A percentile compares a stretch with the other conserved stretches of the same genome.
These are phyloP conservation scores for Prosopocoilus inquinatus DNA, from an alignment of 2,888 invertebrate species.

Conservation along the genomic window DNA sequence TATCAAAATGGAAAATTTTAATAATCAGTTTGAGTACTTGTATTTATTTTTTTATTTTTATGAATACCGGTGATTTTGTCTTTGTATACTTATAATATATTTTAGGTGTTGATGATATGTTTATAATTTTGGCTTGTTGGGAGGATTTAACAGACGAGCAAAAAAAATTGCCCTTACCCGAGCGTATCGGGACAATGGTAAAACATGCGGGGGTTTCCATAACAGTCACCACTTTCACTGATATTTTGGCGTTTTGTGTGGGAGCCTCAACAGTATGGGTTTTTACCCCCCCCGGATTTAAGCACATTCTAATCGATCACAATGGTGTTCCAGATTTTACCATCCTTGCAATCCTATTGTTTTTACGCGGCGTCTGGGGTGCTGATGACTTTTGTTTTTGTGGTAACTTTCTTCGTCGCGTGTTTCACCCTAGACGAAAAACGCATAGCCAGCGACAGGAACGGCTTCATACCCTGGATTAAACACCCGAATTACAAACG, in stretches of 20 bases:
- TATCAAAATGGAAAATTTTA: too few species aligned
- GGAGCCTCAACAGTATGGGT: slow-evolving; percentile 69
- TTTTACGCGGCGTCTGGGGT: slow-evolving; percentile 77
- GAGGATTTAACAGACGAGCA: slow-evolving; percentile 60
- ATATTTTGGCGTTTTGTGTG: slow-evolving; percentile 75
- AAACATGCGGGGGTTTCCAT: slow-evolving; percentile 83
- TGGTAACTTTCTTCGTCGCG: slow-evolving; percentile 79
- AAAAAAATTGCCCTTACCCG: slow-evolving; percentile 57
- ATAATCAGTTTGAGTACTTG: too few species aligned
- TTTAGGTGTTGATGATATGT: slow-evolving; percentile 77
- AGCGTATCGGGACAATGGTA: slow-evolving; percentile 67
- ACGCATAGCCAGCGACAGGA: slow-evolving; percentile 62
- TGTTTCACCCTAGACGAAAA: slow-evolving; percentile 70
- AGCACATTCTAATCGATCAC: background rate
- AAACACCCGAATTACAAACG: slow-evolving; percentile 57
- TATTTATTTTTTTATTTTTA: too few species aligned
- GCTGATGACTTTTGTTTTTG: slow-evolving; percentile 70
- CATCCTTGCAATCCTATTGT: slow-evolving; percentile 79
- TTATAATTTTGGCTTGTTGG: slow-evolving; percentile 80
- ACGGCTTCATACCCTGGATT: slow-evolving; percentile 67
- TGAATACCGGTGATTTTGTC: background rate
- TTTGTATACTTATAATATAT: background rate
- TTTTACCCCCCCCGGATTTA: background rate
- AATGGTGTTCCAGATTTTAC: slow-evolving; percentile 61
- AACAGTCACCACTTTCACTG: slow-evolving; percentile 79